phyloP scores from a whole-genome alignment of 2,113 vertebrate genomes.

The Esox niger region DNA sequence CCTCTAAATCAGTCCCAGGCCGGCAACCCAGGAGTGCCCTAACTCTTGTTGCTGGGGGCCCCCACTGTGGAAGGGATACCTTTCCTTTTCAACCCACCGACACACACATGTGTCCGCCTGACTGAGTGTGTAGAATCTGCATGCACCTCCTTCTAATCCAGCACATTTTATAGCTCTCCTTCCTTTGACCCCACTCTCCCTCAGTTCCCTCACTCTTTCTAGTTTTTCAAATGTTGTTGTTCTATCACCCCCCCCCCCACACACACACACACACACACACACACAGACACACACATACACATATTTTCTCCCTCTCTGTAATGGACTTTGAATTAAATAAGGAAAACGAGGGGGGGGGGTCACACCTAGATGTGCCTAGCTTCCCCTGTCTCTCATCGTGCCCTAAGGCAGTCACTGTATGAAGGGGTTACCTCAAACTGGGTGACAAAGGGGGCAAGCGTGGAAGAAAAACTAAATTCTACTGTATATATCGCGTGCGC shows the following conservation, averaged over 20 bases:
- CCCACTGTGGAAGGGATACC: constrained; percentile 63
- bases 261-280: not conserved
- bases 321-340: constrained; percentile 48
- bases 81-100: constrained; percentile 63
- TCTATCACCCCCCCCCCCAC: constrained; percentile 35
- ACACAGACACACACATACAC: no score
- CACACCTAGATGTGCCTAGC: no score
- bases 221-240: not conserved
- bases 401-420: no score
- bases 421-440: no score
- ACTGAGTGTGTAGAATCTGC: constrained; percentile 14
- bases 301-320: constrained; percentile 25
- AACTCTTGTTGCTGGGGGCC: constrained; percentile 73
- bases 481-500: no score
- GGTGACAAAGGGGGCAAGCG: no score
- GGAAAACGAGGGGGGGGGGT: no score
- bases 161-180: constrained; percentile 68
- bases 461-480: no score
- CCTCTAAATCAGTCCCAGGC: constrained; percentile 83
- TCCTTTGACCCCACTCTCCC: constrained; percentile 60
- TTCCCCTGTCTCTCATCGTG: no score
- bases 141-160: constrained; percentile 39
- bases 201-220: constrained; percentile 10
- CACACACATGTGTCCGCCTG: constrained; percentile 22
- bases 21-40: constrained; percentile 71